Base-by-base conservation (phyloP, 2,888 invertebrate genomes). In the Dugesia japonica region DNA sequence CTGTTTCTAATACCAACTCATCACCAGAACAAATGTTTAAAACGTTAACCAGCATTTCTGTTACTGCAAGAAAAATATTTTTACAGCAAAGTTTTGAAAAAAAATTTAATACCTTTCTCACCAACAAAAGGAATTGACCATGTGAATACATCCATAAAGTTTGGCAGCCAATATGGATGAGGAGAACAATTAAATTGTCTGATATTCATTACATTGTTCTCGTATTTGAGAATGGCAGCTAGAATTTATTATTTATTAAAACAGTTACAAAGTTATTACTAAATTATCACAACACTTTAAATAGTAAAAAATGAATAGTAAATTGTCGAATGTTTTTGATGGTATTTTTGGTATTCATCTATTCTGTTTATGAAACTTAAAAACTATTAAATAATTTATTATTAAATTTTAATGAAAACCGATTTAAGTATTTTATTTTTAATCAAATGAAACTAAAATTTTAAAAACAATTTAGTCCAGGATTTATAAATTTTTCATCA, bases 201-300 rank as follows among this genome's bases (percentile, higher is more conserved):
- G 84, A 98, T 99, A 87, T 99, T 98, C 98, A 98, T 98, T 83
- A 99, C 98, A 88, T 99, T 98, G 88, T 99, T 98, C 88, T 99
- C 98, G 88, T 99, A 99, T 87, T 99, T 98, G 85, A 98, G 89
- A 85, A 99, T 98, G 85, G 98, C 98, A 86, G 98, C 98, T 84
- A 38, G 23, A 31, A 26, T 31, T 7, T 31, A 31, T 31, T n/a
- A n/a, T n/a, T n/a, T n/a, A n/a, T n/a, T n/a, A 26, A 26, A 26
- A 26, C 26, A 7, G 7, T 1, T 7, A 7, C 1, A 71, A 26
- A 23, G 71, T 71, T n/a, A n/a, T n/a, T n/a, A n/a, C n/a, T n/a
- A n/a, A n/a, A n/a, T n/a, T n/a, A n/a, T n/a, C n/a, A n/a, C n/a
- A n/a, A n/a, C n/a, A n/a, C n/a, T n/a, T n/a, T n/a, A n/a, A n/a